Percentiles rank a stretch among this genome's conserved stretches.
Evolutionary conservation across 1,140 invertebrate genomes (phyloP).

Genomic region (Zaprionus nigranus): DNA sequence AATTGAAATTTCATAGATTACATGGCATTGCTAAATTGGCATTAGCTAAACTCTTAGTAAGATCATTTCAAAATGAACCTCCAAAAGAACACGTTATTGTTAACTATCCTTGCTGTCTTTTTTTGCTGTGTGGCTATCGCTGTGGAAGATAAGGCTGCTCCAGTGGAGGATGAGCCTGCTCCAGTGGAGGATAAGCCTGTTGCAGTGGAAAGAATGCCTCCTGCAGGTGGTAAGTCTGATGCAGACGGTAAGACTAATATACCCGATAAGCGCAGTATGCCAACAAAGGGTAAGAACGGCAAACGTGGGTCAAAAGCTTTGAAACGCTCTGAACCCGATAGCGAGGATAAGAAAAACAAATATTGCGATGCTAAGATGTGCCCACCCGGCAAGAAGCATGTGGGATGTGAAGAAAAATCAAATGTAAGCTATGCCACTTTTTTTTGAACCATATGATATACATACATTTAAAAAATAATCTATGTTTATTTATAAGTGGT

Average conservation of each 20-base stretch:
- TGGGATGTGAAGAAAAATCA: not conserved
- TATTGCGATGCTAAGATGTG: constrained; percentile 9
- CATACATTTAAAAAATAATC: not conserved
- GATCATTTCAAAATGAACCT: constrained; percentile 19
- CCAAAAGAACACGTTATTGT: constrained; percentile 1
- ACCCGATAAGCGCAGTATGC: too few species aligned
- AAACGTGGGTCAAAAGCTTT: not conserved
- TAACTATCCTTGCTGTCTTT: not conserved
- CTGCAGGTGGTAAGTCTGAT: not conserved
- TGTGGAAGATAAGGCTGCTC: not conserved
- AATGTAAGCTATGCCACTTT: not conserved
- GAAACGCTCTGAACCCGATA: not conserved
- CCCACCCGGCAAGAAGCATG: not conserved
- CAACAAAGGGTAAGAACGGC: too few species aligned
- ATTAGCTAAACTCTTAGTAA: not conserved
- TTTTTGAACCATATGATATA: not conserved
- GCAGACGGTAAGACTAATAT: not conserved
- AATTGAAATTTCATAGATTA: constrained; percentile 31
- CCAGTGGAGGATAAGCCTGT: not conserved
- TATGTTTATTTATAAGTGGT: not conserved
- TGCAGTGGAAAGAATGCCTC: not conserved
- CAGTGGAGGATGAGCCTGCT: not conserved
- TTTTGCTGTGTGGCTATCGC: not conserved
- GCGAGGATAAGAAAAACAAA: not conserved
- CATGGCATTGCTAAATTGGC: not conserved